These are phyloP conservation scores for Argyresthia albistria DNA, from an alignment of 2,888 invertebrate genomes.

Conservation along the genomic window DNA sequence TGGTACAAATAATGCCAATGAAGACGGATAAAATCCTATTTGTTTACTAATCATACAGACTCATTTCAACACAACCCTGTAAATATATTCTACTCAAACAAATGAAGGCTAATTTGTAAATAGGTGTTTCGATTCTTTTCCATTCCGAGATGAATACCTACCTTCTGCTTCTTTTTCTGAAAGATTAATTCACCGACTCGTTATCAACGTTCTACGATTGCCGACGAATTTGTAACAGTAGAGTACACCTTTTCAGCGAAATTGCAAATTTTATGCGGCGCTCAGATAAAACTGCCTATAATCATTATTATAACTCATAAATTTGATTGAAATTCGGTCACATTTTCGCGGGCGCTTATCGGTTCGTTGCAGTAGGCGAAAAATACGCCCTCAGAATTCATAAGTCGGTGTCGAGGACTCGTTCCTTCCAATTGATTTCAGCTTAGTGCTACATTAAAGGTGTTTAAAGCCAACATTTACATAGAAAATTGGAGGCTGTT, in stretches of 20 bases:
- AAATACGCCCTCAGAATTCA: slow-evolving; percentile 41
- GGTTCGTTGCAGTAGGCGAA: slow-evolving; percentile 63
- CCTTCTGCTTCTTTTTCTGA: slow-evolving; percentile 8
- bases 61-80: no score
- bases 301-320: slow-evolving; percentile 71
- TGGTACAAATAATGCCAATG: no score
- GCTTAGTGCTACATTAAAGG: slow-evolving; percentile 57
- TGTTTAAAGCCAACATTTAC: slow-evolving; percentile 54
- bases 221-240: slow-evolving; percentile 64
- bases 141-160: not conserved
- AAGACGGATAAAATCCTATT: no score
- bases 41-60: no score
- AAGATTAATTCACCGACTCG: slow-evolving; percentile 64
- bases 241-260: slow-evolving; percentile 68
- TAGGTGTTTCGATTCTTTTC: no score
- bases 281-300: slow-evolving; percentile 60
- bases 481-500: slow-evolving; percentile 33
- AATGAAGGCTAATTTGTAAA: no score
- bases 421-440: slow-evolving; percentile 62
- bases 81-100: no score
- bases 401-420: slow-evolving; percentile 31
- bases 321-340: slow-evolving; percentile 71
- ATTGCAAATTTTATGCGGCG: slow-evolving; percentile 65
- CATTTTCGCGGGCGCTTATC: slow-evolving; percentile 64
- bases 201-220: slow-evolving; percentile 68